phyloP scores from a whole-genome alignment of 2,113 vertebrate species.

The Clinocottus analis region DNA sequence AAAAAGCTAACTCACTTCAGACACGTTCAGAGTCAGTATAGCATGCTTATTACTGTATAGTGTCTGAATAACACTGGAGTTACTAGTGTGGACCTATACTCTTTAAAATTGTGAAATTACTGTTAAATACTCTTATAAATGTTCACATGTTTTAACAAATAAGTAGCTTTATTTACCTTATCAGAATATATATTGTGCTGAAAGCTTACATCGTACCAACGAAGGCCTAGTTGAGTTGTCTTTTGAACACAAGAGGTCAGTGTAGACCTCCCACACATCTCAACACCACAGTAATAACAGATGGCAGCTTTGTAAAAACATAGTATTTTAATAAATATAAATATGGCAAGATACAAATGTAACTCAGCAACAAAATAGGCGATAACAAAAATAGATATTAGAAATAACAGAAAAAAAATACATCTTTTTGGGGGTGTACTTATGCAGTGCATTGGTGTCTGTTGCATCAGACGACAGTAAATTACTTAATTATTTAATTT shows the following conservation, averaged over 20 bases:
- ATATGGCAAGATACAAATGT: slow-evolving; percentile 58
- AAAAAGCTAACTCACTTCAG: neutral
- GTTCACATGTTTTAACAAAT: neutral
- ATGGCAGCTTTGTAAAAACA: slow-evolving; percentile 52
- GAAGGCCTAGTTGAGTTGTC: neutral
- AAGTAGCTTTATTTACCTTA: neutral
- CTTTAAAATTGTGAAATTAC: neutral
- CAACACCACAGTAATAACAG: neutral
- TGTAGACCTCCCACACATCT: neutral
- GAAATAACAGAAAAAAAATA: slow-evolving; percentile 49
- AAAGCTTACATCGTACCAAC: neutral
- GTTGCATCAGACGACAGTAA: slow-evolving; percentile 16
- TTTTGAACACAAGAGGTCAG: slow-evolving; percentile 25
- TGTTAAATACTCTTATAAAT: neutral
- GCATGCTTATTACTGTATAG: neutral
- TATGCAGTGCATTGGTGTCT: slow-evolving; percentile 34
- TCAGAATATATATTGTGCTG: neutral
- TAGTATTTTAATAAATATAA: slow-evolving; percentile 73
- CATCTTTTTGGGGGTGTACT: slow-evolving; percentile 4
- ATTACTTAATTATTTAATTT: neutral
- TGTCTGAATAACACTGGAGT: neutral
- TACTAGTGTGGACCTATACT: neutral
- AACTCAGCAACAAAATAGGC: slow-evolving; percentile 8
- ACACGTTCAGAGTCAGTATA: neutral
- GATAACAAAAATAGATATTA: slow-evolving; percentile 44